A percentile compares a stretch with the other conserved stretches of the same genome.
phyloP scores from a whole-genome alignment of 2,888 invertebrate genomes.

The Amphipyra berbera region DNA sequence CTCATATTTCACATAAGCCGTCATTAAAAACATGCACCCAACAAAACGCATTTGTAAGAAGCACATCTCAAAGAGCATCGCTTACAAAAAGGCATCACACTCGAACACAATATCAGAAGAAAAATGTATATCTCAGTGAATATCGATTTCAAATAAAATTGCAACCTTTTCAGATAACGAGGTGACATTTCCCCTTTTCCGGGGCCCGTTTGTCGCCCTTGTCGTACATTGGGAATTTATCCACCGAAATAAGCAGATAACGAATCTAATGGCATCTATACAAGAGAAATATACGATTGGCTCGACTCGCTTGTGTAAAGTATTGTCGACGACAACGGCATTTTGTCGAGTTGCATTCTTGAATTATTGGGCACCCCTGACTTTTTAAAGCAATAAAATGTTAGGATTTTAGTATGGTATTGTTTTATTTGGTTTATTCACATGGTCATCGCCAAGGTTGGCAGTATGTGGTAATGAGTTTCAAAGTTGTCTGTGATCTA shows the following conservation, averaged over 20 bases:
- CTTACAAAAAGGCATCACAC: conserved; percentile 61
- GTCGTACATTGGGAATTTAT: conserved; percentile 86
- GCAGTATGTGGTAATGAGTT: too few relatives aligned
- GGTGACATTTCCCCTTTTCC: conserved; percentile 88
- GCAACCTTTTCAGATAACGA: conserved; percentile 90
- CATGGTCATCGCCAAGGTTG: too few relatives aligned
- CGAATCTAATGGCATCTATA: conserved; percentile 83
- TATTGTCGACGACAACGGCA: conserved; percentile 43
- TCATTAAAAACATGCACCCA: conserved; percentile 7
- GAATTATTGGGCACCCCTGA: conserved; percentile 48
- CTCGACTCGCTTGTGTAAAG: conserved; percentile 57
- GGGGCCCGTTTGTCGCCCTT: conserved; percentile 80
- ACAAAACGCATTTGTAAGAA: conserved; percentile 22
- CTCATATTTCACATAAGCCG: not conserved
- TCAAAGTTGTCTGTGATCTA: too few relatives aligned
- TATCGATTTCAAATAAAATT: conserved; percentile 90
- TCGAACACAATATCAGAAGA: conserved; percentile 66
- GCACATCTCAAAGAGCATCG: conserved; percentile 54
- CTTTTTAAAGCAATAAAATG: conserved; percentile 26
- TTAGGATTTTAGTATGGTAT: conserved; percentile 7
- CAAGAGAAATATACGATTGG: conserved; percentile 75
- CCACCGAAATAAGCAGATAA: conserved; percentile 89
- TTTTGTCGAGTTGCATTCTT: conserved; percentile 61
- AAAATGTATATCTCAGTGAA: conserved; percentile 82
- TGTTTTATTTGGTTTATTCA: not conserved